Evolutionary conservation across 2,797 vertebrate species (phyloP).

Genomic region (Pangasius larnaudii): DNA sequence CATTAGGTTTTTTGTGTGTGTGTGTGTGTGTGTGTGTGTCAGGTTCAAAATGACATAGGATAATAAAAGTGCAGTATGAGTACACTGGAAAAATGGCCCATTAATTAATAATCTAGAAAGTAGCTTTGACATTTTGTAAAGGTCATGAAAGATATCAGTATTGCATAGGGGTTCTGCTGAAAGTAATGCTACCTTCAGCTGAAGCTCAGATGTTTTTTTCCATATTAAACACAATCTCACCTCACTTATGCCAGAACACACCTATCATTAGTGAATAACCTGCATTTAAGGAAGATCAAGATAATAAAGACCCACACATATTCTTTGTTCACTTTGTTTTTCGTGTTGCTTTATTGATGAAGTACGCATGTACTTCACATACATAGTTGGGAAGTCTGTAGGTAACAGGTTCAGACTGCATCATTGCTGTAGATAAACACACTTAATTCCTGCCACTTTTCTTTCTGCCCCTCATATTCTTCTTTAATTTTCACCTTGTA

Average conservation of each 20-base stretch:
- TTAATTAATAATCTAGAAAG: slow-evolving; percentile 33
- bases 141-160: slow-evolving; percentile 25
- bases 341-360: background rate
- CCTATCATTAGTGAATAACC: slow-evolving; percentile 11
- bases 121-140: slow-evolving; percentile 33
- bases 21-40: too few relatives aligned
- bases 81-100: slow-evolving; percentile 6
- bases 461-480: background rate
- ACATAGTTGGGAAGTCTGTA: background rate
- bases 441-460: background rate
- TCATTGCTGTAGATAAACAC: background rate
- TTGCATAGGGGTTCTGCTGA: slow-evolving; percentile 1
- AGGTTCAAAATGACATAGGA: background rate
- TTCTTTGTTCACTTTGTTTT: background rate
- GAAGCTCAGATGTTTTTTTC: background rate
- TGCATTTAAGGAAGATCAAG: background rate
- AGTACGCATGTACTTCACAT: background rate
- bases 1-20: too few relatives aligned
- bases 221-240: background rate
- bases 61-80: background rate
- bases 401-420: too few relatives aligned
- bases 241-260: background rate
- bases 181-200: background rate
- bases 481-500: background rate
- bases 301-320: background rate